Conservation (phyloP, 1,140 invertebrate species). For the Sminthurides bifidus region DNA sequence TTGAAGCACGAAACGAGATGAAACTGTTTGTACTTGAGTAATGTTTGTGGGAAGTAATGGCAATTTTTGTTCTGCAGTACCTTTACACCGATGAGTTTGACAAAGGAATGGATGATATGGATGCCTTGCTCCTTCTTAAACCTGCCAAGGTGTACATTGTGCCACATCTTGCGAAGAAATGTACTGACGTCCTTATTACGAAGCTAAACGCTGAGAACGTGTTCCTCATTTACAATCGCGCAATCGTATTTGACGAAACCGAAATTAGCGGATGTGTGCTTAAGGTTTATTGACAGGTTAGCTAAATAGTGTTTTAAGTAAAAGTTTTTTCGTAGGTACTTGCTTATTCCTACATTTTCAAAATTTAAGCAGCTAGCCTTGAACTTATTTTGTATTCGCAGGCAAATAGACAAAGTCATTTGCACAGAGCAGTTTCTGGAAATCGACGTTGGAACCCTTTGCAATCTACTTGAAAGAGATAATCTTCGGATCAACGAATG, state of each 20-base stretch:
- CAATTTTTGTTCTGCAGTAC: slow-evolving; percentile 15
- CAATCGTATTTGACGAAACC: slow-evolving; percentile 80
- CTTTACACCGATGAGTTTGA: slow-evolving; percentile 32
- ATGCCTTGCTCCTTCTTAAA: slow-evolving; percentile 28
- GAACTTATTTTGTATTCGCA: too few relatives aligned
- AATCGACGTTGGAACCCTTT: slow-evolving; percentile 70
- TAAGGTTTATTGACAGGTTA: slow-evolving; percentile 26
- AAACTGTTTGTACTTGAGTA: neutral
- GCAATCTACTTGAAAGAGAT: slow-evolving; percentile 66
- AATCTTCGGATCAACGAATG: slow-evolving; percentile 69
- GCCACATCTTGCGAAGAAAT: slow-evolving; percentile 74
- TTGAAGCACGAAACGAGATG: neutral
- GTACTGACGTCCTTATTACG: slow-evolving; percentile 80
- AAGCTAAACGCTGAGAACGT: slow-evolving; percentile 85
- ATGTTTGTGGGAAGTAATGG: neutral
- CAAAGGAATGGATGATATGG: slow-evolving; percentile 24
- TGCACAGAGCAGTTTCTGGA: slow-evolving; percentile 74
- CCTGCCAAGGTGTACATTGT: slow-evolving; percentile 87
- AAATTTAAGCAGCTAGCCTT: neutral
- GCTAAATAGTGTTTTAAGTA: neutral
- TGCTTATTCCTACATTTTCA: neutral
- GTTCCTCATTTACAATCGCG: slow-evolving; percentile 77
- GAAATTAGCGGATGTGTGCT: slow-evolving; percentile 44
- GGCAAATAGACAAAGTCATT: slow-evolving; percentile 37
- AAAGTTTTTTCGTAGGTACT: neutral